phyloP scores from a whole-genome alignment of 1,140 invertebrate genomes.

The Drosophila elegans region DNA sequence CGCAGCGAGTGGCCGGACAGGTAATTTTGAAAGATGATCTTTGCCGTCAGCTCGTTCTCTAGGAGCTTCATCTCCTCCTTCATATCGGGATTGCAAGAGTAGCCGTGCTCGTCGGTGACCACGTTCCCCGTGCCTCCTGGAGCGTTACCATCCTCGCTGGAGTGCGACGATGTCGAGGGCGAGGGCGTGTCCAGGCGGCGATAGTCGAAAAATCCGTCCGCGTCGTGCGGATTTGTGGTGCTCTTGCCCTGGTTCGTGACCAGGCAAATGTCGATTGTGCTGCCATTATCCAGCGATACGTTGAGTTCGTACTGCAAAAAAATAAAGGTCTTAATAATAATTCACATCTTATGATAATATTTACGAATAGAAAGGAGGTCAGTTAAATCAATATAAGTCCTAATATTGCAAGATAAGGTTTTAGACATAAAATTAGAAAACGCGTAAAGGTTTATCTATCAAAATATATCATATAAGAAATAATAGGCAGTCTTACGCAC shows the following conservation, averaged over 20 bases:
- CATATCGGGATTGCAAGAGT: constrained; percentile 76
- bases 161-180: constrained; percentile 64
- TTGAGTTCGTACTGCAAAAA: constrained; percentile 47
- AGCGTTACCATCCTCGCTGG: constrained; percentile 51
- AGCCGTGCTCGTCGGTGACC: constrained; percentile 77
- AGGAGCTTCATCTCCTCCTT: constrained; percentile 76
- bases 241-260: constrained; percentile 77
- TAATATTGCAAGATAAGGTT: no score
- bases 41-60: constrained; percentile 76
- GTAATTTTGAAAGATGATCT: constrained; percentile 79
- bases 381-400: no score
- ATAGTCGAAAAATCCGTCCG: constrained; percentile 55
- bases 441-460: no score
- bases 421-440: no score
- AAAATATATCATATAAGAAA: neutral
- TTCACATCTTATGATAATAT: neutral
- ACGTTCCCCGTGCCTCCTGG: constrained; percentile 61
- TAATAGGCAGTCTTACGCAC: neutral
- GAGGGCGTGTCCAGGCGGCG: constrained; percentile 67
- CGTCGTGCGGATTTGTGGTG: constrained; percentile 56
- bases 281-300: constrained; percentile 77
- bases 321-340: neutral
- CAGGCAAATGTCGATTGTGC: constrained; percentile 79
- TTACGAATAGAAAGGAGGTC: neutral
- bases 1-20: constrained; percentile 70